These are phyloP conservation scores for Ormia ochracea DNA, from an alignment of 2,888 invertebrate genomes.

Conservation along the genomic window DNA sequence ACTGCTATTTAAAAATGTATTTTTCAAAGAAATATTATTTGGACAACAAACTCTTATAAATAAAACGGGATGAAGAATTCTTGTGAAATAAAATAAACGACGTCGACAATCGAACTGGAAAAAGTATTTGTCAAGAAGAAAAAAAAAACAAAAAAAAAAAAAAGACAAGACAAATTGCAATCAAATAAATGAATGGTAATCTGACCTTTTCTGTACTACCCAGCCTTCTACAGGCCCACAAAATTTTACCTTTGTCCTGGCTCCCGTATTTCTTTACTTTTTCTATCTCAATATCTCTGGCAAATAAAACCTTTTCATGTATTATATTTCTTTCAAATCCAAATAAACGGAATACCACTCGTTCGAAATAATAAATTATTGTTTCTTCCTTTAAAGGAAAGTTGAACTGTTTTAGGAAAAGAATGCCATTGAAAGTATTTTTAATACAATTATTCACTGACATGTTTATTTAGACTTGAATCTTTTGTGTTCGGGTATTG, in stretches of 20 bases:
- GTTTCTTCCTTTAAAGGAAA: slow-evolving; percentile 10
- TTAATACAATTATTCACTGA: slow-evolving; percentile 52
- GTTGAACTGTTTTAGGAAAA: background rate
- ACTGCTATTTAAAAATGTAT: slow-evolving; percentile 5
- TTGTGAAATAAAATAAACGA: background rate
- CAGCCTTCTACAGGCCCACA: background rate
- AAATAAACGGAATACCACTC: background rate
- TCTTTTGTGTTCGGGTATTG: slow-evolving; percentile 4
- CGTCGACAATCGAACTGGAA: slow-evolving; percentile 45
- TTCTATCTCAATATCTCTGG: background rate
- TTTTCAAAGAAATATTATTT: slow-evolving; percentile 19
- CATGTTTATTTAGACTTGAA: slow-evolving; percentile 39
- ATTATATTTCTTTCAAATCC: slow-evolving; percentile 10
- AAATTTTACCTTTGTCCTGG: slow-evolving; percentile 11
- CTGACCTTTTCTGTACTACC: slow-evolving; percentile 42
- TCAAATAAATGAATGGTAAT: slow-evolving; percentile 53
- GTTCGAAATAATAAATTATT: slow-evolving; percentile 17
- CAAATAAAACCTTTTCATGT: slow-evolving; percentile 1
- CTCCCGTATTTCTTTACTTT: background rate
- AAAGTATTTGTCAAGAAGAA: background rate
- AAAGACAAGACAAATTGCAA: slow-evolving; percentile 44
- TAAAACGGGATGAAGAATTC: background rate
- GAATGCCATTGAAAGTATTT: slow-evolving; percentile 35
- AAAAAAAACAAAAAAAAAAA: too few relatives aligned
- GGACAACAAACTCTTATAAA: background rate